Conservation (phyloP, 2,888 invertebrate species). For the Hirtodrosophila alboralis region DNA sequence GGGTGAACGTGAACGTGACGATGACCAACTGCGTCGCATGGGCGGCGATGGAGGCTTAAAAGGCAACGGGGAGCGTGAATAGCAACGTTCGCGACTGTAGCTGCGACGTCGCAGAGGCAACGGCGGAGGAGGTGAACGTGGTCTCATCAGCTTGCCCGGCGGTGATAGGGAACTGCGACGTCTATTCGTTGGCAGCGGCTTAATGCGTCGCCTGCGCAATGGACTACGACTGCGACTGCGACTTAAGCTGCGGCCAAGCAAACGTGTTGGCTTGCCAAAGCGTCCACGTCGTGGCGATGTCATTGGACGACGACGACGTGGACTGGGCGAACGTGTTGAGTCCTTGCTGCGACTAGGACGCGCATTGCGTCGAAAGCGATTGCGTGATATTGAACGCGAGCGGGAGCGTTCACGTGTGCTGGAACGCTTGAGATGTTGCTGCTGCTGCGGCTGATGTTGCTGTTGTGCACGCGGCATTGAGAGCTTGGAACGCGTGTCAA, state of each 20-base stretch:
- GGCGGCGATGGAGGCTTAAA: conserved; percentile 83
- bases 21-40: conserved; percentile 79
- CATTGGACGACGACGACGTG: conserved; percentile 56
- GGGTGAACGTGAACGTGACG: conserved; percentile 54
- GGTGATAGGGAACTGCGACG: conserved; percentile 67
- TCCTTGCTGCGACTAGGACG: conserved; percentile 44
- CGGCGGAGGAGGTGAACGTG: conserved; percentile 70
- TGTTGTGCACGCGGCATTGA: conserved; percentile 1
- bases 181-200: conserved; percentile 30
- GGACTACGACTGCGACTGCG: conserved; percentile 80
- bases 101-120: conserved; percentile 65
- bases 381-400: conserved; percentile 55
- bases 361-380: conserved; percentile 46
- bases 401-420: conserved; percentile 40
- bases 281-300: conserved; percentile 58
- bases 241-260: conserved; percentile 53
- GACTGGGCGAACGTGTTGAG: conserved; percentile 57
- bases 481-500: conserved; percentile 70
- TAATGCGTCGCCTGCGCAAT: conserved; percentile 54
- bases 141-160: conserved; percentile 53
- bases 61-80: conserved; percentile 81
- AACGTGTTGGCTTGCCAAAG: conserved; percentile 31
- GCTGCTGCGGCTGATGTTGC: conserved; percentile 17
- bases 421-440: conserved; percentile 36
- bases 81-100: conserved; percentile 74